phyloP scores from a whole-genome alignment of 2,797 vertebrate genomes.

The Labroides dimidiatus region DNA sequence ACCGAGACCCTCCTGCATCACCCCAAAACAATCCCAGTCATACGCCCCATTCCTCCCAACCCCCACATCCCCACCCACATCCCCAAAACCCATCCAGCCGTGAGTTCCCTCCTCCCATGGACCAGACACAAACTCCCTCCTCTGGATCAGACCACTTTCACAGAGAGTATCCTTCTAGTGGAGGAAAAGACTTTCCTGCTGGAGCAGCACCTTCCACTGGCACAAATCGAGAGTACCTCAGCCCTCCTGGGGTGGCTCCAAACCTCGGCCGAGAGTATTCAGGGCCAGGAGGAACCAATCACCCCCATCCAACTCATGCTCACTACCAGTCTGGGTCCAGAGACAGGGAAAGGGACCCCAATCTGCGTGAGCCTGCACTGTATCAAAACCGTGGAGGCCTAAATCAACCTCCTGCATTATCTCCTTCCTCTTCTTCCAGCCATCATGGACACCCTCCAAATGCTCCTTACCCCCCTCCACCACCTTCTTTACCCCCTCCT shows the following conservation, averaged over 20 bases:
- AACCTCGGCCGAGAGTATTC: constrained; percentile 82
- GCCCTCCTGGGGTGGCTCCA: constrained; percentile 82
- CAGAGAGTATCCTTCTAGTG: constrained; percentile 84
- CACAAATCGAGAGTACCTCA: constrained; percentile 85
- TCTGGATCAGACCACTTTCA: constrained; percentile 84
- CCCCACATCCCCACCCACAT: constrained; percentile 73
- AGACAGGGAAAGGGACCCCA: constrained; percentile 83
- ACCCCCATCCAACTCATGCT: constrained; percentile 72
- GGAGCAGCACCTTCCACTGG: constrained; percentile 78
- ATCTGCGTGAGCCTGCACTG: constrained; percentile 78
- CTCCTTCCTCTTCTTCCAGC: constrained; percentile 82
- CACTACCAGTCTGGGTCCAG: constrained; percentile 80
- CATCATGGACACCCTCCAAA: constrained; percentile 78
- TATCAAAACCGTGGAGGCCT: constrained; percentile 82
- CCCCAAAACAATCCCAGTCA: constrained; percentile 82
- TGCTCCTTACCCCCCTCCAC: constrained; percentile 77
- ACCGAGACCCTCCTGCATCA: constrained; percentile 80
- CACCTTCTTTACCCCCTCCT: constrained; percentile 69
- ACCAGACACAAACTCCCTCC: constrained; percentile 77
- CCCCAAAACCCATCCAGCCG: constrained; percentile 78
- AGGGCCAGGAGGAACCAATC: constrained; percentile 73
- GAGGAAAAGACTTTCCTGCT: constrained; percentile 86
- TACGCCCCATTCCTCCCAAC: constrained; percentile 75
- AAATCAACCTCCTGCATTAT: constrained; percentile 82
- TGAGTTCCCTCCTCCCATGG: constrained; percentile 81